Evolutionary conservation across 2,113 vertebrate species (phyloP).

Genomic region (Bombycilla garrulus): DNA sequence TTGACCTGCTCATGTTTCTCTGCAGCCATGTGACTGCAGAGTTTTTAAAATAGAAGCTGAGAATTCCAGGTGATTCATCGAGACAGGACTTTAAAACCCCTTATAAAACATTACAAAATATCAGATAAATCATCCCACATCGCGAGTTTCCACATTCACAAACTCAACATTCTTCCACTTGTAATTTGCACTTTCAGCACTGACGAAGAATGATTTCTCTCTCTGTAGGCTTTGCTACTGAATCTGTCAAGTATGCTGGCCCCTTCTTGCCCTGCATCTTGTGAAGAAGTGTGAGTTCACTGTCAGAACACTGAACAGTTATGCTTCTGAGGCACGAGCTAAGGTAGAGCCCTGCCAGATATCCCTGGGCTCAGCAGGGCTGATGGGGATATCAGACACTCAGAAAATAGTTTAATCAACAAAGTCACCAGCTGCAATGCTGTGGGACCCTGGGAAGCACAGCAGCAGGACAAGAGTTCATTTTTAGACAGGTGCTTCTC

Average conservation of each 20-base stretch:
- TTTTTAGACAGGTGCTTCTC: background rate
- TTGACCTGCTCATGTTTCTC: background rate
- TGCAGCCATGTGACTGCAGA: accelerated
- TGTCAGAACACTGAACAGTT: background rate
- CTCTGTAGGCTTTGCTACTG: background rate
- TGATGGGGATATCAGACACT: background rate
- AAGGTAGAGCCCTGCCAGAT: background rate
- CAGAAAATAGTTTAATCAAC: background rate
- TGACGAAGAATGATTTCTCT: background rate
- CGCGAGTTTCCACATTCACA: background rate
- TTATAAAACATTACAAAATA: background rate
- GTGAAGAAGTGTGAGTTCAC: background rate
- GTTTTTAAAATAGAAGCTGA: background rate
- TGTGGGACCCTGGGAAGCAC: background rate
- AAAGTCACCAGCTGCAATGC: background rate
- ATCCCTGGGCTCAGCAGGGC: background rate
- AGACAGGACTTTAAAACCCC: background rate
- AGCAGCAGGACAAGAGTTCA: background rate
- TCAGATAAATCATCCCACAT: background rate
- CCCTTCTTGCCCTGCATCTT: background rate
- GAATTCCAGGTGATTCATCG: background rate
- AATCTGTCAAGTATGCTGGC: background rate
- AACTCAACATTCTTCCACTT: background rate
- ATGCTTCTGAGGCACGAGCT: background rate
- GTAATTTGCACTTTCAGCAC: background rate